Percentiles rank a stretch among this genome's conserved stretches.
These are phyloP conservation scores for Damaliscus lunatus DNA, from an alignment of 2,113 vertebrate species.

Conservation along the genomic window DNA sequence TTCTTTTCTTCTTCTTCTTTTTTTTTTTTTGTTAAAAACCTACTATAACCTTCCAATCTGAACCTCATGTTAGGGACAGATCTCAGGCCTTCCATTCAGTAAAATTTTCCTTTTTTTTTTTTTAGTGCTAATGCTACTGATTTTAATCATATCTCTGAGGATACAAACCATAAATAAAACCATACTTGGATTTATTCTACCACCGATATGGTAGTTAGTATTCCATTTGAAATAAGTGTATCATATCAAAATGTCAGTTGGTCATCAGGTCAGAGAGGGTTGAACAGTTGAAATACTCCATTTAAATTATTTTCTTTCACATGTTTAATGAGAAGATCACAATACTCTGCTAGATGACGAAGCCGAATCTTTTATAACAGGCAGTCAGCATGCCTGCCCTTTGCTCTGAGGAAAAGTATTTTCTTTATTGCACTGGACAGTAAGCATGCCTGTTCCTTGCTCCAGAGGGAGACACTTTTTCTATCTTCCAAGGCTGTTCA, in stretches of 20 bases:
- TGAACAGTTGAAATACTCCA: not conserved
- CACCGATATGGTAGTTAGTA: not conserved
- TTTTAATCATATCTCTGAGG: not conserved
- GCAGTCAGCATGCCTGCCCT: not conserved
- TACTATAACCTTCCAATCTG: not conserved
- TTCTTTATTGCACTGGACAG: not conserved
- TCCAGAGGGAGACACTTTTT: not conserved
- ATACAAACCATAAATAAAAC: not conserved
- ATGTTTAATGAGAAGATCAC: not conserved
- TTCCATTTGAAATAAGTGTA: not conserved
- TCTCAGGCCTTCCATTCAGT: constrained; percentile 4
- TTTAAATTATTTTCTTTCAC: not conserved
- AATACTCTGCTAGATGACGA: not conserved
- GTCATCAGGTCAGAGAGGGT: not conserved
- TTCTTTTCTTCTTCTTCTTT: not conserved
- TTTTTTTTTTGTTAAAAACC: not conserved
- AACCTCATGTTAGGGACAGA: not conserved
- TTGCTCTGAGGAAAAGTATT: not conserved
- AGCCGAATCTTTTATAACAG: not conserved
- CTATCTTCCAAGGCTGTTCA: not conserved
- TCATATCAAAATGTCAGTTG: not conserved
- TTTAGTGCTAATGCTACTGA: not conserved
- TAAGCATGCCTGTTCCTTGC: not conserved
- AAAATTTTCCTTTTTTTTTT: not conserved
- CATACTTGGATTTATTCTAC: not conserved